Evolutionary conservation across 1,140 invertebrate genomes (phyloP).

Genomic region (Leptoteleia sp.): DNA sequence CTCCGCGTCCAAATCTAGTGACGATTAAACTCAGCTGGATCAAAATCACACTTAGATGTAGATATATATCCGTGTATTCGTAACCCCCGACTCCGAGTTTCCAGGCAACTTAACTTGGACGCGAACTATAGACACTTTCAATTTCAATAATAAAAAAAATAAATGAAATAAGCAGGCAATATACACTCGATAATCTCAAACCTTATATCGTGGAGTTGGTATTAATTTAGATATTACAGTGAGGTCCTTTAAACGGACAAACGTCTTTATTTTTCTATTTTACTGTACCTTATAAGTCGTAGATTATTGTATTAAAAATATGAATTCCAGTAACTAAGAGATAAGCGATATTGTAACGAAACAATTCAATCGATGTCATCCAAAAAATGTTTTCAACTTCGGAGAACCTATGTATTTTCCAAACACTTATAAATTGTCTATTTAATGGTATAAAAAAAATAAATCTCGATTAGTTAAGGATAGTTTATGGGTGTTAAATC

Average conservation of each 20-base stretch:
- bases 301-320: constrained; percentile 5
- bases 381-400: constrained; percentile 7
- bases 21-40: constrained; percentile 56
- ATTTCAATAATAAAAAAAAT: constrained; percentile 1
- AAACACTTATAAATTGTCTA: background rate
- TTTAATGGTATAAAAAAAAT: constrained; percentile 8
- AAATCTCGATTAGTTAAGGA: too few relatives aligned
- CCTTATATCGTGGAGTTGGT: constrained; percentile 36
- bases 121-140: constrained; percentile 12
- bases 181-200: constrained; percentile 22
- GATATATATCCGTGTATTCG: constrained; percentile 38
- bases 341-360: too few relatives aligned
- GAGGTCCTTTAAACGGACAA: background rate
- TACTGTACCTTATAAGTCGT: constrained; percentile 25
- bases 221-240: constrained; percentile 36
- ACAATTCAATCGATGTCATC: constrained; percentile 25
- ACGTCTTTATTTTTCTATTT: constrained; percentile 54
- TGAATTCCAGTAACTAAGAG: background rate
- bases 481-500: too few relatives aligned
- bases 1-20: constrained; percentile 63
- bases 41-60: constrained; percentile 49
- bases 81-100: constrained; percentile 1
- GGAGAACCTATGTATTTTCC: constrained; percentile 19
- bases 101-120: background rate
- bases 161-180: constrained; percentile 6